Evolutionary conservation across 2,888 invertebrate species (phyloP), one percentile per base, ranked within the genome.

Genomic region (Tiphia femorata): DNA sequence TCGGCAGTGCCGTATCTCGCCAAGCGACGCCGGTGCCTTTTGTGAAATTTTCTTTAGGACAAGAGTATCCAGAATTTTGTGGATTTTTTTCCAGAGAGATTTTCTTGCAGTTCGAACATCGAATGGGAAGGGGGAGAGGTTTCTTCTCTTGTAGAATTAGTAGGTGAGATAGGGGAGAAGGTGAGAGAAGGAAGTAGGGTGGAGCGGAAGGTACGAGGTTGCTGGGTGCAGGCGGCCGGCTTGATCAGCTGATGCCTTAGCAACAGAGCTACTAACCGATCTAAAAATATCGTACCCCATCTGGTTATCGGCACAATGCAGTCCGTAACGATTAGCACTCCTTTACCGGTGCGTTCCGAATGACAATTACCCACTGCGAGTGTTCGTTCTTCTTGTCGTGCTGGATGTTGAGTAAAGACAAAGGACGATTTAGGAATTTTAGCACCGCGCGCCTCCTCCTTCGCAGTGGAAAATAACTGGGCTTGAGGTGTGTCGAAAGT

Each of bases 181-280:
- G 7, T 30, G 40, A 10, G 3, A 12, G 42, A 12, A 25, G 50
- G 59, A 33, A 12, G 4, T 44, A n/a, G 38, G 17, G 16, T 10
- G 27, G 29, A 38, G 16, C 33, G 6, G 33, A 51, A 54, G 51
- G 49, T 63, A 67, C 70, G 63, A 52, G 49, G 54, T 56, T 65
- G 70, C 14, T 35, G 41, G 49, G 47, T 29, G 38, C 55, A 49
- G 58, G 50, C 64, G 51, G 56, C 66, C 50, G 64, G 53, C 57
- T 53, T 54, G 74, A 81, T 82, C 81, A 82, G 81, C 81, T 82
- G 81, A 82, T 82, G 76, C 80, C 80, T 72, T 81, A 81, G 81
- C 80, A 80, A 82, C 80, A 80, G 74, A 76, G 58, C 70, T 81
- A 80, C 73, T 78, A 80, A 67, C 79, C 76, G 53, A 38, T 42